phyloP scores from a whole-genome alignment of 2,888 invertebrate species.

The Aporophyla lueneburgensis region DNA sequence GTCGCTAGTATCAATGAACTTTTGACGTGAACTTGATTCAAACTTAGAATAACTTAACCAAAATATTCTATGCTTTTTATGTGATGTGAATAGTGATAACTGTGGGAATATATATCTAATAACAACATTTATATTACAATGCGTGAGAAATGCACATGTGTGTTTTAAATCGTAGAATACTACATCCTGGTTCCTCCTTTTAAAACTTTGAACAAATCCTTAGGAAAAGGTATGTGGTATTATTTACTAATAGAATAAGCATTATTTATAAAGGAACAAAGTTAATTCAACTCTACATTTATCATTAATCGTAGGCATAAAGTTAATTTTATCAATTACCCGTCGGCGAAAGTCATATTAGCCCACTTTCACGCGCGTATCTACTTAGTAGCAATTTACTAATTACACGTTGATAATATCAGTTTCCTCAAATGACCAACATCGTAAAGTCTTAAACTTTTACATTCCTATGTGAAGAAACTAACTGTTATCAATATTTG shows the following conservation, averaged over 20 bases:
- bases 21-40: conserved; percentile 90
- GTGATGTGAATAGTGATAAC: conserved; percentile 84
- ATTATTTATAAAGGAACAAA: conserved; percentile 38
- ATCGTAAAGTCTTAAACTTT: conserved; percentile 4
- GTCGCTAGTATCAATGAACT: conserved; percentile 85
- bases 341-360: conserved; percentile 68
- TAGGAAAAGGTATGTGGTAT: conserved; percentile 72
- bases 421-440: conserved; percentile 17
- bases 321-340: conserved; percentile 19
- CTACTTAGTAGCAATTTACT: conserved; percentile 37
- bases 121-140: conserved; percentile 79
- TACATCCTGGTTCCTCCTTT: conserved; percentile 69
- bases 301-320: conserved; percentile 3
- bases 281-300: conserved; percentile 21
- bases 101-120: conserved; percentile 79
- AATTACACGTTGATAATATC: conserved; percentile 49
- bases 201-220: conserved; percentile 67
- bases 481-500: neutral
- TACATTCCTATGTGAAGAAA: neutral
- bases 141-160: conserved; percentile 76
- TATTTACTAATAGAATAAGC: conserved; percentile 60
- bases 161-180: conserved; percentile 70
- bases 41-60: conserved; percentile 89
- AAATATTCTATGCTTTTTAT: conserved; percentile 87
- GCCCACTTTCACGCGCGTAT: conserved; percentile 71